phyloP scores from a whole-genome alignment of 92 coral and sea anemone species.

The Montipora capitata region DNA sequence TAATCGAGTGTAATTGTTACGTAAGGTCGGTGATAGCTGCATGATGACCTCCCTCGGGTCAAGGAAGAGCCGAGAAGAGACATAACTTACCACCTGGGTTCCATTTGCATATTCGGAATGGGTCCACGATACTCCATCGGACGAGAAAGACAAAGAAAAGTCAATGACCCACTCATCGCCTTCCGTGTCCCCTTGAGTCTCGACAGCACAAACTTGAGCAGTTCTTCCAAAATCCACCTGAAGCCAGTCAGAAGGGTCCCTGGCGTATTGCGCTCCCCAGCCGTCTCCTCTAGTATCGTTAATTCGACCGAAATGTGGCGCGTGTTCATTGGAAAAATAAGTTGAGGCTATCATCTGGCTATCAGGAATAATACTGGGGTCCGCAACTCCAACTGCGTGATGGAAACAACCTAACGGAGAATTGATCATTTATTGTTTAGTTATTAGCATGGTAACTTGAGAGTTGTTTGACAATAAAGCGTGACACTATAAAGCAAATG shows the following conservation, averaged over 20 bases:
- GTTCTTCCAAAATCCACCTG: constrained; percentile 18
- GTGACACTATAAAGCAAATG: too few species aligned
- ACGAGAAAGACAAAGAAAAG: neutral
- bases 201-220: constrained; percentile 5
- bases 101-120: neutral
- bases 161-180: constrained; percentile 9
- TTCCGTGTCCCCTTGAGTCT: neutral
- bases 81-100: neutral
- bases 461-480: too few species aligned
- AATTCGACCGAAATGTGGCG: neutral
- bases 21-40: too few species aligned
- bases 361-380: neutral
- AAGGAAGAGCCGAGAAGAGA: neutral
- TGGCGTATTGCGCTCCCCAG: neutral
- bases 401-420: neutral
- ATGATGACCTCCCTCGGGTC: too few species aligned
- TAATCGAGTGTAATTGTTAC: too few species aligned
- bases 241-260: neutral
- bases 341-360: neutral
- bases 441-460: too few species aligned
- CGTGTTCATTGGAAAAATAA: neutral
- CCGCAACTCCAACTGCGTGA: neutral
- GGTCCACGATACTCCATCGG: neutral
- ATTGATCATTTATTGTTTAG: too few species aligned
- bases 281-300: neutral